Evolutionary conservation across 92 coral and sea anemone genomes (phyloP).

Genomic region (Porites divaricata): DNA sequence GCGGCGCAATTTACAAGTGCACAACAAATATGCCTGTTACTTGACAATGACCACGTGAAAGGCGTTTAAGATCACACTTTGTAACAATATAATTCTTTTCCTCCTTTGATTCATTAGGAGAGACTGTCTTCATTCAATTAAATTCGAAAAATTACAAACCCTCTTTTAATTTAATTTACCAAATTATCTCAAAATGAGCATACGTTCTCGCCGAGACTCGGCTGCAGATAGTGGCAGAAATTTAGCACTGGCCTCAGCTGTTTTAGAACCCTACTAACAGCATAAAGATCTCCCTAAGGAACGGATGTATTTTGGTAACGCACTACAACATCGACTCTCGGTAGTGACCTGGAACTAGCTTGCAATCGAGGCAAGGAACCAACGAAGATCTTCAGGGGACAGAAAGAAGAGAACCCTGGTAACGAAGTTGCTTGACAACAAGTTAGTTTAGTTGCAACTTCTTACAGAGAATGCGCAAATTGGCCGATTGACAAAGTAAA

Average conservation of each 20-base stretch:
- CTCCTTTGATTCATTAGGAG: not conserved
- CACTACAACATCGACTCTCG: no score
- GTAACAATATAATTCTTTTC: constrained; percentile 6
- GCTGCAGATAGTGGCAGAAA: not conserved
- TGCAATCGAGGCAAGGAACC: no score
- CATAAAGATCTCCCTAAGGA: not conserved
- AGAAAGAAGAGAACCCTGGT: no score
- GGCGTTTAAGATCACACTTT: constrained; percentile 27
- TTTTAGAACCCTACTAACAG: not conserved
- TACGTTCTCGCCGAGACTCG: not conserved
- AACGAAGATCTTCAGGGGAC: no score
- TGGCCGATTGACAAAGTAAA: no score
- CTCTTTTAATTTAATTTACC: constrained; percentile 19
- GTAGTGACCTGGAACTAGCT: no score
- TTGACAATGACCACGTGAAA: not conserved
- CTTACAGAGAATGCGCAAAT: no score
- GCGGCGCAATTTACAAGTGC: not conserved
- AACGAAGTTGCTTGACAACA: no score
- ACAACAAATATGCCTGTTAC: not conserved
- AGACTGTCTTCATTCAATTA: constrained; percentile 1
- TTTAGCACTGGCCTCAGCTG: not conserved
- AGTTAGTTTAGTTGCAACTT: no score
- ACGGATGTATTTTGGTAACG: no score
- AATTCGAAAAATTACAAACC: constrained; percentile 13
- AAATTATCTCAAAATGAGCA: not conserved